Base-by-base conservation (phyloP, 2,113 vertebrate species). In the Axis porcinus region DNA sequence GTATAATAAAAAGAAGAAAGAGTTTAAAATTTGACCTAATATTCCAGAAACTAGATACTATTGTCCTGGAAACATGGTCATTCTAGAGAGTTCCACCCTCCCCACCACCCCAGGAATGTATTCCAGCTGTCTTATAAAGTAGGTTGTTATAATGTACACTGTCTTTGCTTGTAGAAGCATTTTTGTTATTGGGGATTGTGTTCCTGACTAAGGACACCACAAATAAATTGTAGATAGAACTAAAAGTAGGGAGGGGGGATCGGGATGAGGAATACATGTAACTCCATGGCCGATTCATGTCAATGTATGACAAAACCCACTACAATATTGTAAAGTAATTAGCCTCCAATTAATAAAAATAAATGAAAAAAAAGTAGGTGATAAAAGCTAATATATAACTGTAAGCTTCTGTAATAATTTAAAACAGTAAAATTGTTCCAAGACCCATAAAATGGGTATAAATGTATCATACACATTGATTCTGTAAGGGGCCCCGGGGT, bases 391-490 rank as follows among this genome's bases (percentile, higher is more conserved):
- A 50, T 55, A 40, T 91, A 82, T 62, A 95, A 89, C 86, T 93
- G 21, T 79, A 83, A 94, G 57, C 40, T n/a, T 90, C 62, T 95
- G 33, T 58, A 97, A 96, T 91, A 45, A 95, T 90, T 94, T 76
- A 95, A 97, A 93, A n/a, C n/a, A 97, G 76, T 70, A 85, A 90
- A 94, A 95, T 86, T 95, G 7, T 92, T 97, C 28, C 55, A 94
- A 54, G 52, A 55, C 8, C 58, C 94, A 86, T 85, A 93, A 98
- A 95, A 88, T 88, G 54, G 64, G 91, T 64, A 85, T 90, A 92
- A 95, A 83, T 95, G 13, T 95, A 87, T 81, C n/a, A 94, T 92
- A 85, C 25, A 60, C 47, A 67, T 52, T 94, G 87, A 90, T 92
- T 97, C 96, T 86, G 4, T 94, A 85, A 97, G 76, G 84, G 17